A percentile compares a stretch with the other conserved stretches of the same genome.
phyloP scores from a whole-genome alignment of 2,888 invertebrate species.

The Pyrgus malvae region DNA sequence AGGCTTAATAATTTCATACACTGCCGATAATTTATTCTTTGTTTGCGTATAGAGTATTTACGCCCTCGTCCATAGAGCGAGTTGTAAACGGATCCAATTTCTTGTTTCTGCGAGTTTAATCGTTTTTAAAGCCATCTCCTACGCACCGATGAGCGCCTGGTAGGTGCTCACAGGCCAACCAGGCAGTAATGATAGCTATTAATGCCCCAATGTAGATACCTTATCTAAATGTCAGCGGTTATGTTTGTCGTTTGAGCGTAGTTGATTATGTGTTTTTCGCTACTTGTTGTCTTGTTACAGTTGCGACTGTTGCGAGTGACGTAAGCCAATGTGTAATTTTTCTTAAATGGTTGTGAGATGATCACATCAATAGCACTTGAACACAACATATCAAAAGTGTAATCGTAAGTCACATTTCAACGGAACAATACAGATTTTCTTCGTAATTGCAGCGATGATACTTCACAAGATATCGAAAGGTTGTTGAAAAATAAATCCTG shows the following conservation, averaged over 20 bases:
- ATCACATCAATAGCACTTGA: no score
- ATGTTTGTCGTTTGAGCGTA: slow-evolving; percentile 11
- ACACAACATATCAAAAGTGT: no score
- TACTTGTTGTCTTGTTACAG: slow-evolving; percentile 11
- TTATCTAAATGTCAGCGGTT: slow-evolving; percentile 21
- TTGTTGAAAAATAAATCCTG: no score
- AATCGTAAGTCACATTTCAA: no score
- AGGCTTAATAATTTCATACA: not conserved
- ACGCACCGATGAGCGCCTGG: slow-evolving; percentile 17
- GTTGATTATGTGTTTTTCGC: slow-evolving; percentile 16
- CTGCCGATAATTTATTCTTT: slow-evolving; percentile 29
- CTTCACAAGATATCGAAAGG: no score
- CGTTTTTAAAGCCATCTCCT: slow-evolving; percentile 25
- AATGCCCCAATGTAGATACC: slow-evolving; percentile 20
- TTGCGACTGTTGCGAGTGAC: not conserved
- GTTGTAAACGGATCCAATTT: slow-evolving; percentile 23
- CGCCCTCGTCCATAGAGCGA: slow-evolving; percentile 16
- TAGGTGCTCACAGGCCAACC: slow-evolving; percentile 22
- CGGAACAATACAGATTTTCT: no score
- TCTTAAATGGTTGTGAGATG: not conserved
- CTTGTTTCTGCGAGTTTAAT: slow-evolving; percentile 26
- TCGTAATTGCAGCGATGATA: no score
- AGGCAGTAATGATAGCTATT: slow-evolving; percentile 21
- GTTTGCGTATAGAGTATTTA: slow-evolving; percentile 28
- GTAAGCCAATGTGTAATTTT: not conserved